Evolutionary conservation across 2,888 invertebrate species (phyloP), one percentile per base, ranked within the genome.

Genomic region (Drosophila meridionalis): DNA sequence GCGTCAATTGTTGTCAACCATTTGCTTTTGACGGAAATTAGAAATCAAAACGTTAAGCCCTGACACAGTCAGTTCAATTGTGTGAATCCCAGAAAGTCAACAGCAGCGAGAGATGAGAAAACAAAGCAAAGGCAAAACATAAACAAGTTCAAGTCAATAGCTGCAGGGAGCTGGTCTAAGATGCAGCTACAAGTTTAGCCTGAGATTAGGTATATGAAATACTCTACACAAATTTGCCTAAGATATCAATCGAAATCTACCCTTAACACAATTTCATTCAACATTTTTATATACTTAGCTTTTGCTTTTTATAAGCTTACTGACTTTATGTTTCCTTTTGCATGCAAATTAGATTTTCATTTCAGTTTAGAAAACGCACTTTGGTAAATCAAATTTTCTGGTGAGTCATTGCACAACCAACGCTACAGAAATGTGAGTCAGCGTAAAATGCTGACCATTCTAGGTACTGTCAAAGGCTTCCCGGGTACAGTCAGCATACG

Each of bases 1-100:
- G 45, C 69, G 77, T 76, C 71, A 76, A 76, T 83, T 73, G 73
- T 65, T 73, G 73, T 76, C 73, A 58, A 61, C 66, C 70, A 70
- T 66, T 73, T 58, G 69, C 40, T 42, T 66, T 73, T 53, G 52
- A 71, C 70, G 81, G 82, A 82, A 83, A 82, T 83, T 83, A 83
- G 73, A 83, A 73, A 77, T 82, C 77, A 82, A 80, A 76, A 69
- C 68, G 69, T 73, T 69, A 70, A 68, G 48, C 62, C 63, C 67
- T 59, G 56, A 38, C 55, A 42, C 48, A 67, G 64, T 63, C 68
- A 60, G 56, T 20, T 50, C 50, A 69, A 67, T 63, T 75, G 73
- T 45, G 20, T 59, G 45, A 62, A 48, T 43, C 20, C 42, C 5
- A 4, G 1, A 26, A 36, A 47, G 36, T 45, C 42, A 55, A 58